Evolutionary conservation across 2,888 invertebrate species (phyloP), one percentile per base, ranked within the genome.

Genomic region (Drosophila sordidapex): DNA sequence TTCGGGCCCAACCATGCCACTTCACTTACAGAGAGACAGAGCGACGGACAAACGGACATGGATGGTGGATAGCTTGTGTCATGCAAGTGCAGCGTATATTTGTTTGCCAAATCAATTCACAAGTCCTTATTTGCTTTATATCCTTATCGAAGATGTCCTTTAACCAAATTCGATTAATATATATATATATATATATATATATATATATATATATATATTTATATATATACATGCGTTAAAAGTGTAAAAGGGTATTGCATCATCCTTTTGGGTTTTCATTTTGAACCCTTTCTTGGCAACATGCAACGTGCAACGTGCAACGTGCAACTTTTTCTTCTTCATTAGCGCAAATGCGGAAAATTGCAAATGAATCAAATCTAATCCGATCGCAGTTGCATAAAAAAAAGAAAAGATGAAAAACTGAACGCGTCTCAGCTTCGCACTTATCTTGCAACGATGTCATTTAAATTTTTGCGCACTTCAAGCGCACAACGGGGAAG

Each of bases 321-420:
- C 27, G 36, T 52, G 66, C 51, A 57, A 54, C 54, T 11, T 27
- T 31, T n/a, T 57, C 63, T 71, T 70, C 65, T 81, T 70, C 72
- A 81, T 83, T 89, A 74, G 74, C 61, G 79, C 67, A 87, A 79
- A 89, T 84, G 86, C 89, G 86, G 89, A 87, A 87, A 87, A 87
- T 89, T 87, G 86, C 86, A 77, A 79, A 79, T 75, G 79, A 81
- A 80, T 87, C 73, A 75, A 81, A 81, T 84, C 72, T 72, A 77
- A 89, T 82, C 82, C 74, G 58, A 40, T 52, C 53, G 38, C 54
- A 25, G 18, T 43, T 59, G 53, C 27, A 49, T 35, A 27, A 3
- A 25, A 21, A 21, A 18, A 3, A 51, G 31, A 11, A 33, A 1
- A 21, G 15, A 29, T 25, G 11, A 25, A 18, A 53, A 18, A 6